These are phyloP conservation scores for Rhinichthys klamathensis DNA, from an alignment of 2,113 vertebrate species.

Conservation along the genomic window DNA sequence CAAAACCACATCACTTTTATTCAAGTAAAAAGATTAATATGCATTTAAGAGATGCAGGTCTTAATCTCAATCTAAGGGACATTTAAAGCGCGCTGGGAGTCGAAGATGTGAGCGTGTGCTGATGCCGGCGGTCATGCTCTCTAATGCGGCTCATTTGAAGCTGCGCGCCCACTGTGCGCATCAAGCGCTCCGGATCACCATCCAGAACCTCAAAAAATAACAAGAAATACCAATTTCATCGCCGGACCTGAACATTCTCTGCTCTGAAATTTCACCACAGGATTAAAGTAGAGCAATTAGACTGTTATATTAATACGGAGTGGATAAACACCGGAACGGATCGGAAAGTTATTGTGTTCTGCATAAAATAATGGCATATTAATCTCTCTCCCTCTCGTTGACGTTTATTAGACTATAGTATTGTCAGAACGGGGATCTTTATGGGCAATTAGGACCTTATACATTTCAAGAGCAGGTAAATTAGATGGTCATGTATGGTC, in stretches of 20 bases:
- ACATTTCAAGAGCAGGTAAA: too few relatives aligned
- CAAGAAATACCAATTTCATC: constrained; percentile 79
- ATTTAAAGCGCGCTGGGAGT: constrained; percentile 92
- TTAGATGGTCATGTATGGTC: too few relatives aligned
- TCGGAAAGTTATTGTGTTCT: constrained; percentile 62
- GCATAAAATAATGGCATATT: constrained; percentile 31
- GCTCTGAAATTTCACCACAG: constrained; percentile 67
- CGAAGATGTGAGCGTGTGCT: constrained; percentile 40
- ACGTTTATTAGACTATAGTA: neutral
- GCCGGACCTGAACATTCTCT: constrained; percentile 75
- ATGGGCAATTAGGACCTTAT: too few relatives aligned
- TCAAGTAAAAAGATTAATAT: constrained; percentile 99
- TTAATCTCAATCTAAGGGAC: constrained; percentile 97
- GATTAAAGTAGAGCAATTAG: constrained; percentile 68
- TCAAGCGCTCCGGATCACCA: constrained; percentile 75
- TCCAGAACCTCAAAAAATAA: constrained; percentile 73
- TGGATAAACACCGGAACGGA: constrained; percentile 58
- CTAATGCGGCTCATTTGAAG: constrained; percentile 78
- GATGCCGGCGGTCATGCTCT: constrained; percentile 21
- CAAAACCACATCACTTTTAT: constrained; percentile 60
- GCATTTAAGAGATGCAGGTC: constrained; percentile 94
- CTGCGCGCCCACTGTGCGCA: constrained; percentile 85
- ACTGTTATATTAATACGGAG: constrained; percentile 62
- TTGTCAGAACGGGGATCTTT: neutral
- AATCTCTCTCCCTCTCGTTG: neutral